phyloP scores from a whole-genome alignment of 2,113 vertebrate species.

The Ctenomys sociabilis region DNA sequence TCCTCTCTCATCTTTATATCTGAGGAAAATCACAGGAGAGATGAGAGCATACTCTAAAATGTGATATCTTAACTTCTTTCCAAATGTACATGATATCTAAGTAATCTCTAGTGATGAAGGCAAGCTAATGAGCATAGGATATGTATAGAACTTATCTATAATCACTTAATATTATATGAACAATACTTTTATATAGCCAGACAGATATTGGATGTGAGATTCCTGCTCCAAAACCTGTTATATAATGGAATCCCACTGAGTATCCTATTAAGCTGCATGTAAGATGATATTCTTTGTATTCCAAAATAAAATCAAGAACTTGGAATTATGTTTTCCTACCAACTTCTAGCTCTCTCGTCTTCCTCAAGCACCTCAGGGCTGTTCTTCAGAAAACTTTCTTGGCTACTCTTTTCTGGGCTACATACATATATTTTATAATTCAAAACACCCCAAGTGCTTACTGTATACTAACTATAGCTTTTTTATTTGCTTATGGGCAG shows the following conservation, averaged over 20 bases:
- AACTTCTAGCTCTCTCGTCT: background rate
- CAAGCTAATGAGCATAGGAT: background rate
- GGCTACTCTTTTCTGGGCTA: background rate
- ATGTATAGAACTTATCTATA: background rate
- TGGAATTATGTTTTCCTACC: constrained; percentile 17
- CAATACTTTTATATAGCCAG: background rate
- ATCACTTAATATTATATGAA: background rate
- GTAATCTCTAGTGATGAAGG: background rate
- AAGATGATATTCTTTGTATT: constrained; percentile 33
- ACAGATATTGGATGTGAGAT: constrained; percentile 33
- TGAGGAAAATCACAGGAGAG: constrained; percentile 39
- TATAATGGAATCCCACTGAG: constrained; percentile 35
- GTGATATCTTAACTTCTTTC: background rate
- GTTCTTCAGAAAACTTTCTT: background rate
- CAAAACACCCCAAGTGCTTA: background rate
- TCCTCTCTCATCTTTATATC: constrained; percentile 65
- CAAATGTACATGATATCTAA: background rate
- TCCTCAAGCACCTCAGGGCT: background rate
- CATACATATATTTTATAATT: background rate
- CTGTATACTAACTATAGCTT: background rate
- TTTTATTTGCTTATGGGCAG: background rate
- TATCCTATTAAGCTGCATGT: constrained; percentile 7
- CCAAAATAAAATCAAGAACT: background rate
- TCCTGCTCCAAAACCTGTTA: constrained; percentile 34
- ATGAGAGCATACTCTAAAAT: constrained; percentile 48